Base-by-base conservation (phyloP, 2,888 invertebrate species). In the Rhingia campestris region DNA sequence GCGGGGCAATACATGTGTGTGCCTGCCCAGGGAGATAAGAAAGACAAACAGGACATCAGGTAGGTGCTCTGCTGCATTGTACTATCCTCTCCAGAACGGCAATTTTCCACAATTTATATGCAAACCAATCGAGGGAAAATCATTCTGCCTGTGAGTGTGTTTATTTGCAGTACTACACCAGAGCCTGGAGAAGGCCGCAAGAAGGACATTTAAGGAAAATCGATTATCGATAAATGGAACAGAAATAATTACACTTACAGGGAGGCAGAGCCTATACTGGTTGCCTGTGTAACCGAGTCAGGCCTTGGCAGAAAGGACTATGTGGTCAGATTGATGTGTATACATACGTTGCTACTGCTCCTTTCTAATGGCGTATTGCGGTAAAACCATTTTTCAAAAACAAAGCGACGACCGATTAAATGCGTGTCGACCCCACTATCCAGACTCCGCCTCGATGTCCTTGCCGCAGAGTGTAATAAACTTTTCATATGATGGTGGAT, bases 161-260 rank as follows among this genome's bases (percentile, higher is more conserved):
- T 73, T 66, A 53, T 79, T 61, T 72, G 70, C 67, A 51, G 53
- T 59, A 53, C 39, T 64, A 43, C 32, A 37, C 12, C n/a, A n/a
- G n/a, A n/a, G n/a, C 41, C n/a, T 33, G 7, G 4, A 14, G n/a
- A 14, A 14, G 12, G 22, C 7, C 10, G 4, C 32, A 37, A 35
- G 37, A 63, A 66, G 84, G 80, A 70, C 61, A 70, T 74, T 80
- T 80, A 59, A 61, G 70, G 64, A 79, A 75, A 84, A 80, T 84
- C 80, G 84, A 80, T 84, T 80, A 75, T 70, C 47, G 70, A 61
- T 56, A 84, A 84, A 84, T 84, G 80, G 84, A 75, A 80, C 75
- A 84, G 80, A 79, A 74, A 80, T 80, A 80, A 84, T 75, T 80
- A 66, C 79, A 66, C 66, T 75, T 75, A 61, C 70, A 51, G 58